A percentile compares a stretch with the other conserved stretches of the same genome.
Evolutionary conservation across 37 sponge, comb jelly and placozoan species (phyloP).

Genomic region (Cliona cf. orientalis): DNA sequence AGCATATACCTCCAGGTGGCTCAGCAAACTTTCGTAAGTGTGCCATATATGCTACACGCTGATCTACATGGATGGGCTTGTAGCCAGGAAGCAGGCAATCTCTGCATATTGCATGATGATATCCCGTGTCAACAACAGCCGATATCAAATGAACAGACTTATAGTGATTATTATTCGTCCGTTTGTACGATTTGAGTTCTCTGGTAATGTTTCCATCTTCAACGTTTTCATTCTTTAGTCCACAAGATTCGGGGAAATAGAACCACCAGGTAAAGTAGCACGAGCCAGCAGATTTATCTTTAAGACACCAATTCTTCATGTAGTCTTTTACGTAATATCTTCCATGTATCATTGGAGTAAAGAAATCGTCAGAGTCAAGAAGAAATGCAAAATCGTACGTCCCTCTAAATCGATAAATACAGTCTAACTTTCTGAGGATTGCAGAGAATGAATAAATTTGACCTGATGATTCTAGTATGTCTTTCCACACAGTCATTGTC

Average conservation of each 20-base stretch:
- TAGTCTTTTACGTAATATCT: not conserved
- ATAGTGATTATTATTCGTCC: not conserved
- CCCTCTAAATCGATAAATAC: slow-evolving; percentile 17
- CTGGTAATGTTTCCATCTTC: not conserved
- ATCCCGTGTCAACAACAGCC: slow-evolving; percentile 1
- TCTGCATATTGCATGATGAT: slow-evolving; percentile 3
- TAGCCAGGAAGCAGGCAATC: not conserved
- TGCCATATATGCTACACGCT: not conserved
- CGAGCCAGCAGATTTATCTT: not conserved
- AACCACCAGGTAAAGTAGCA: not conserved
- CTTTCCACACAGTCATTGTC: slow-evolving; percentile 15
- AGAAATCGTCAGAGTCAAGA: slow-evolving; percentile 23
- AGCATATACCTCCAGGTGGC: no score
- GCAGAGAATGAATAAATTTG: slow-evolving; percentile 1
- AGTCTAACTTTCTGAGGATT: not conserved
- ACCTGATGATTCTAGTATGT: not conserved
- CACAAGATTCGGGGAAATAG: slow-evolving; percentile 17
- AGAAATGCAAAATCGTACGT: slow-evolving; percentile 12
- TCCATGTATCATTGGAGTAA: slow-evolving; percentile 5
- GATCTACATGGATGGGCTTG: not conserved
- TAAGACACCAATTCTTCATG: not conserved
- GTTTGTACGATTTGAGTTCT: not conserved
- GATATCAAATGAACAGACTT: slow-evolving; percentile 9
- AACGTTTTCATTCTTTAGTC: not conserved
- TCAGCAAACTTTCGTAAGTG: no score